A percentile compares a stretch with the other conserved stretches of the same genome.
These are phyloP conservation scores for Neuroscelio doddi DNA, from an alignment of 2,888 invertebrate genomes.

Conservation along the genomic window DNA sequence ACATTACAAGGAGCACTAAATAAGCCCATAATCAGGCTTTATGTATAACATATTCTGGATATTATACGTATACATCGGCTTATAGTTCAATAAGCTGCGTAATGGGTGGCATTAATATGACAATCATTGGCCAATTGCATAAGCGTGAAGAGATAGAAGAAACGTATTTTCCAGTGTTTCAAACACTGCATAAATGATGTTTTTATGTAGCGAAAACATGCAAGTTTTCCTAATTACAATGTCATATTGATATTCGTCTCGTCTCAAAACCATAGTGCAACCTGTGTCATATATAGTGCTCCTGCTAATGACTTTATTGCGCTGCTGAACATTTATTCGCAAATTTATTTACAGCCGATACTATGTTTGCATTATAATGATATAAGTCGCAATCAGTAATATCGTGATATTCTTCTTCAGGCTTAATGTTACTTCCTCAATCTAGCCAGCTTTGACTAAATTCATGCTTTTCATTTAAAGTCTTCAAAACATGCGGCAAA, in stretches of 20 bases:
- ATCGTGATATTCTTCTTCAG: too few species aligned
- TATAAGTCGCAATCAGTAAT: not conserved
- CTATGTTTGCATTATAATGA: not conserved
- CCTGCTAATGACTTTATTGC: not conserved
- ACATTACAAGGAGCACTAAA: too few species aligned
- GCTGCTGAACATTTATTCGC: not conserved
- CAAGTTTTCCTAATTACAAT: not conserved
- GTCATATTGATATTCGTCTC: not conserved
- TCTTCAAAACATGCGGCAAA: not conserved
- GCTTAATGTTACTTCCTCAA: not conserved
- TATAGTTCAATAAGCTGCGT: too few species aligned
- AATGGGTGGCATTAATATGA: too few species aligned
- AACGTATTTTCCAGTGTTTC: not conserved
- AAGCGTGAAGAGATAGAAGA: too few species aligned
- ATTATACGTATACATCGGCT: too few species aligned
- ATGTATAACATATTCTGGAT: too few species aligned
- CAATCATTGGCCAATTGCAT: too few species aligned
- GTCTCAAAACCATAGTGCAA: not conserved
- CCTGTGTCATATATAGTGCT: not conserved
- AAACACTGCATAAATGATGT: not conserved
- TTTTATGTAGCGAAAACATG: not conserved
- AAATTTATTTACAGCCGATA: slow-evolving; percentile 1
- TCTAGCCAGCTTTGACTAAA: not conserved
- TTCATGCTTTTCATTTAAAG: not conserved
- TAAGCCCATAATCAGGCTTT: too few species aligned